Evolutionary conservation across 2,113 vertebrate genomes (phyloP).

Genomic region (Aegithalos caudatus): DNA sequence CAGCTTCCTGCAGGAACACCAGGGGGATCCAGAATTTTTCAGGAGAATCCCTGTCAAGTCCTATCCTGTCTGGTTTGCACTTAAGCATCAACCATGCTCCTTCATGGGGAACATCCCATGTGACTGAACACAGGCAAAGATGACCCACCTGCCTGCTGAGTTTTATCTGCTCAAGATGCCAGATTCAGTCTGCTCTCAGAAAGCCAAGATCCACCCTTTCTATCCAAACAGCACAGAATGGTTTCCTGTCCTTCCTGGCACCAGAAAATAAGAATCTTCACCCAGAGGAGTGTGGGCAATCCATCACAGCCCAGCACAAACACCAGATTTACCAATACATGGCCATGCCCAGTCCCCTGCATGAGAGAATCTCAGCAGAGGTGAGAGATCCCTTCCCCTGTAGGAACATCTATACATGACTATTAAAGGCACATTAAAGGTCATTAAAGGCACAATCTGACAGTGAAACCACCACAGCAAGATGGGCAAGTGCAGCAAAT

Average conservation of each 20-base stretch:
- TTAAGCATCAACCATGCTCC: not conserved
- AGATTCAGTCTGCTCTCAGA: not conserved
- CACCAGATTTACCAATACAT: fast-evolving
- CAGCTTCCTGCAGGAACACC: not conserved
- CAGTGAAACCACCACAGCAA: not conserved
- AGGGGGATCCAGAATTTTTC: not conserved
- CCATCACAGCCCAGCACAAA: fast-evolving
- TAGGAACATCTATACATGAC: not conserved
- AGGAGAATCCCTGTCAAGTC: not conserved
- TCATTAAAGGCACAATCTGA: not conserved
- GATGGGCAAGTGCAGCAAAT: not conserved
- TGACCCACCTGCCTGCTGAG: not conserved
- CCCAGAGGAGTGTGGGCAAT: not conserved
- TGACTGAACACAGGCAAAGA: not conserved
- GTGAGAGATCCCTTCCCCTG: not conserved
- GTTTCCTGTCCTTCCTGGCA: not conserved
- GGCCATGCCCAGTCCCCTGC: not conserved
- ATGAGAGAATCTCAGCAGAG: not conserved
- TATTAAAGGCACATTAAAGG: too few species aligned
- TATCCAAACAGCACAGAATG: not conserved
- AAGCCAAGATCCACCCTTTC: not conserved
- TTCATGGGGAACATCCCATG: not conserved
- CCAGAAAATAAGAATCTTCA: not conserved
- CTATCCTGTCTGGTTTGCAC: not conserved
- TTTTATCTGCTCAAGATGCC: not conserved